These are phyloP conservation scores for Eolophus roseicapilla DNA, from an alignment of 2,113 vertebrate species.

Conservation along the genomic window DNA sequence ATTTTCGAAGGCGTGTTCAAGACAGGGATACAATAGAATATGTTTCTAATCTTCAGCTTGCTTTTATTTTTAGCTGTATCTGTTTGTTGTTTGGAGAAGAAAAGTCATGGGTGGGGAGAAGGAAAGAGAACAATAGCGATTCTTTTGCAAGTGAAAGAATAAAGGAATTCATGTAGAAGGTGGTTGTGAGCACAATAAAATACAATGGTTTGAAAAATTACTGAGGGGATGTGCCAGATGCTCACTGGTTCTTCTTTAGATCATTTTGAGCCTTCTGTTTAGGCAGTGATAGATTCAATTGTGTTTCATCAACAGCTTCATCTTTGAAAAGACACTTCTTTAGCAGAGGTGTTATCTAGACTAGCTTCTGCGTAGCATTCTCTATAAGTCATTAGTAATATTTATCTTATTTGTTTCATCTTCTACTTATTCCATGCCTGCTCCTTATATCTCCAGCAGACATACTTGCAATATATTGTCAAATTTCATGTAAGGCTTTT, in stretches of 20 bases:
- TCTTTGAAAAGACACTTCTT: neutral
- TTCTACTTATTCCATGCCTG: neutral
- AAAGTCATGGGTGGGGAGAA: neutral
- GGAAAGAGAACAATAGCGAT: neutral
- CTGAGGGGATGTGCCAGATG: neutral
- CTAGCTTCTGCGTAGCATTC: neutral
- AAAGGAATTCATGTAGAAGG: neutral
- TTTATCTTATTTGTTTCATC: neutral
- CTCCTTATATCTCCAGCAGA: neutral
- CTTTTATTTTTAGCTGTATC: neutral
- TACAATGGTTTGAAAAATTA: neutral
- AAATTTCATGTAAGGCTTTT: neutral
- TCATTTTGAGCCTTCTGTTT: neutral
- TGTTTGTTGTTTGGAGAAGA: neutral
- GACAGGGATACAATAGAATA: neutral
- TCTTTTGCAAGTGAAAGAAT: neutral
- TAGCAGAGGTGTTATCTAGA: neutral
- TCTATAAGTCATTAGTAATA: neutral
- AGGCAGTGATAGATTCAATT: neutral
- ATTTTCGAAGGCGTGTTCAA: neutral
- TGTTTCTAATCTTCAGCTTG: neutral
- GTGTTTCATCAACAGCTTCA: neutral
- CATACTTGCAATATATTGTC: neutral
- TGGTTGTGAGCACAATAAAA: neutral
- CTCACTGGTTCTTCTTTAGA: neutral